Evolutionary conservation across 1,140 invertebrate species (phyloP).

Genomic region (Drosophila subpulchrella): DNA sequence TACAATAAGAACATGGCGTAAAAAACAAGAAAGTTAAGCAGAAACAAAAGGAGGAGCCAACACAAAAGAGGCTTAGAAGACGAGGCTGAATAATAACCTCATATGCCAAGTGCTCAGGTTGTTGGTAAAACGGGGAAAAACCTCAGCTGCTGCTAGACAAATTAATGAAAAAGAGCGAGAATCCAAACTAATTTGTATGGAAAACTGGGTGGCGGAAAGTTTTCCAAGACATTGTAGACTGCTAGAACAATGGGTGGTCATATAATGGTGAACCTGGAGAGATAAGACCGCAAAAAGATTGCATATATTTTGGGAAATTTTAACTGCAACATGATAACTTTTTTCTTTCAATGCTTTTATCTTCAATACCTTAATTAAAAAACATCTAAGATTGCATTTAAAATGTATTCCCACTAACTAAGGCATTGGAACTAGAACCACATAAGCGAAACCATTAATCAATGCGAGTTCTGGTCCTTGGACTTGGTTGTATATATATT

Average conservation of each 20-base stretch:
- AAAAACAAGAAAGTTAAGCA: not conserved
- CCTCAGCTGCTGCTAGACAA: constrained; percentile 14
- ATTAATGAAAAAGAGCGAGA: constrained; percentile 13
- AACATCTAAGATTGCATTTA: too few species aligned
- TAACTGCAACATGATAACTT: too few species aligned
- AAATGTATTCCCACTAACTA: too few species aligned
- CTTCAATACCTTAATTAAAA: too few species aligned
- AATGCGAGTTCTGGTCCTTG: too few species aligned
- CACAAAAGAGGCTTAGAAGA: constrained; percentile 31
- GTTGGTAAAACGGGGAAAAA: not conserved
- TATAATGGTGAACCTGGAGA: too few species aligned
- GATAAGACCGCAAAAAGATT: not conserved
- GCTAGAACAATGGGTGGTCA: not conserved
- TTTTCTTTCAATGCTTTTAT: too few species aligned
- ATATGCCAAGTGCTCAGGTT: constrained; percentile 2
- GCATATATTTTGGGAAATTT: not conserved
- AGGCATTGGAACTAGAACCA: too few species aligned
- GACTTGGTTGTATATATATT: not conserved
- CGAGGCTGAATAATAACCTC: constrained; percentile 17
- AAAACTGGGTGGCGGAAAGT: not conserved
- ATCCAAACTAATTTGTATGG: constrained; percentile 1
- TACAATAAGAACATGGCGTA: constrained; percentile 30
- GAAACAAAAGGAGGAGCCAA: constrained; percentile 9
- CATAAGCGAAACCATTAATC: too few species aligned
- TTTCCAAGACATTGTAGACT: not conserved